phyloP scores from a whole-genome alignment of 2,888 invertebrate species.

The Odontocerum albicorne region DNA sequence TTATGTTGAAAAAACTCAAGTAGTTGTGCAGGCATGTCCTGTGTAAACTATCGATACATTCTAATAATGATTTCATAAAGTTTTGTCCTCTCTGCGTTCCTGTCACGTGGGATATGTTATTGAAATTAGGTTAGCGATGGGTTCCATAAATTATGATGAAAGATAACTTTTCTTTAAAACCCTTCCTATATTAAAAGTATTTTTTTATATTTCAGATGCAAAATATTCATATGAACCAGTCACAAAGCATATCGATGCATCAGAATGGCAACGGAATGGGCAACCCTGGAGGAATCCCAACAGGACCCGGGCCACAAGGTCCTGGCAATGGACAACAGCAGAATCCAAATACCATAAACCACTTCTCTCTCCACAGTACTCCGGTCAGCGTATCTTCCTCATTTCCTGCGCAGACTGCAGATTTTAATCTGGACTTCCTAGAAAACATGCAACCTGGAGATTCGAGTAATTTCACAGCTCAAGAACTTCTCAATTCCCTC shows the following conservation, averaged over 20 bases:
- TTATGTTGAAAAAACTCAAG: too few relatives aligned
- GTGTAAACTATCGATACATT: too few relatives aligned
- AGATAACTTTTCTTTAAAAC: too few relatives aligned
- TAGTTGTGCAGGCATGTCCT: too few relatives aligned
- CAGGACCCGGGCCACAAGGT: conserved; percentile 13
- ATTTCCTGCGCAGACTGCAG: conserved; percentile 57
- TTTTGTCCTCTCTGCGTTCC: too few relatives aligned
- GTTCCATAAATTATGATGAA: too few relatives aligned
- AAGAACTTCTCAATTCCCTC: conserved; percentile 81
- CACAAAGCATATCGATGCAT: conserved; percentile 64
- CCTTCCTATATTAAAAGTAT: too few relatives aligned
- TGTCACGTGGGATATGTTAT: too few relatives aligned
- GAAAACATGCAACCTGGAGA: conserved; percentile 80
- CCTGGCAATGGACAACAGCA: conserved; percentile 43
- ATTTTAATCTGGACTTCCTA: conserved; percentile 83
- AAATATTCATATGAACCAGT: conserved; percentile 71
- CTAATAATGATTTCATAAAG: too few relatives aligned
- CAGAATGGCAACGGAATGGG: conserved; percentile 33
- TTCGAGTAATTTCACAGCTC: conserved; percentile 75
- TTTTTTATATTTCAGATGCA: conserved; percentile 54
- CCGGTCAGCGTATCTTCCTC: conserved; percentile 43
- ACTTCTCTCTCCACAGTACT: conserved; percentile 24
- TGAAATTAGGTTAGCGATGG: too few relatives aligned
- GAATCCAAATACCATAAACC: conserved; percentile 40
- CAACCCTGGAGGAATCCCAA: conserved; percentile 11